Conservation (phyloP, 2,888 invertebrate species). For the Scaptomyza polygonia region DNA sequence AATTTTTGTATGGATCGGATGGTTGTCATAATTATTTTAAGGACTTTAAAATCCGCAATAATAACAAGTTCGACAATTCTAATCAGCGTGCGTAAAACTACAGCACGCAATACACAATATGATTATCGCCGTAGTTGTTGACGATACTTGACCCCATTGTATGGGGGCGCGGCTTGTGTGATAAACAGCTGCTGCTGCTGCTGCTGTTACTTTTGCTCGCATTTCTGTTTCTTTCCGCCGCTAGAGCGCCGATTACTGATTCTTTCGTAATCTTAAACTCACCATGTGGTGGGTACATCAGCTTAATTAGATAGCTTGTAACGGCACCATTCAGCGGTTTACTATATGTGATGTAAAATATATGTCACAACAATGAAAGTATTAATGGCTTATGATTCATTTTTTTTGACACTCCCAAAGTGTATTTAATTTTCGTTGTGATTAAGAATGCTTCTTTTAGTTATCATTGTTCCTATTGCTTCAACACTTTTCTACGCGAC, state of each 20-base stretch:
- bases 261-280: constrained; percentile 10
- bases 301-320: constrained; percentile 4
- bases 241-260: neutral
- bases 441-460: neutral
- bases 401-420: constrained; percentile 7
- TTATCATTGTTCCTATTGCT: constrained; percentile 24
- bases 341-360: neutral
- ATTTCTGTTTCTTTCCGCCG: constrained; percentile 1
- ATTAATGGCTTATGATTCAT: too few relatives aligned
- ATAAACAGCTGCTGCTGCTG: constrained; percentile 29
- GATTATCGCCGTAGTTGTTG: neutral
- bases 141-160: constrained; percentile 27
- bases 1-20: neutral
- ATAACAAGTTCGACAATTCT: constrained; percentile 3
- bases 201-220: constrained; percentile 1
- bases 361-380: too few relatives aligned
- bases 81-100: constrained; percentile 15
- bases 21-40: neutral
- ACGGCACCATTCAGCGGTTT: neutral
- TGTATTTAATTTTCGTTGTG: constrained; percentile 29
- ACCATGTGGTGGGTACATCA: neutral
- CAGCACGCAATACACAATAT: constrained; percentile 1
- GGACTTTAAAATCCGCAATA: neutral
- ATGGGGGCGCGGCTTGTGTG: constrained; percentile 27
- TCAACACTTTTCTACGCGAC: constrained; percentile 41